Evolutionary conservation across 2,888 invertebrate genomes (phyloP).

Genomic region (Anthrax anthrax): DNA sequence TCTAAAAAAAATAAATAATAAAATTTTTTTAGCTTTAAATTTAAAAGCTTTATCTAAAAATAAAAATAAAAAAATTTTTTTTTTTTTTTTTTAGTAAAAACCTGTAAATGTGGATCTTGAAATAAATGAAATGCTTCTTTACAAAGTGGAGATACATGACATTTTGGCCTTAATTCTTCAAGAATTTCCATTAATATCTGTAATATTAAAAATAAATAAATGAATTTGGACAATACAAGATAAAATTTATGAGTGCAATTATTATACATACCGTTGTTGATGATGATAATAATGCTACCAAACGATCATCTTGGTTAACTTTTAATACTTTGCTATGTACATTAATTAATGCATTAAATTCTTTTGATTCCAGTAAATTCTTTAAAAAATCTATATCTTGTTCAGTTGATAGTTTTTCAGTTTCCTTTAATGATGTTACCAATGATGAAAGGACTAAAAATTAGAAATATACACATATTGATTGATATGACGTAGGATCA

Average conservation of each 20-base stretch:
- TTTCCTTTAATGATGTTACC: constrained; percentile 68
- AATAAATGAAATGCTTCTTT: constrained; percentile 66
- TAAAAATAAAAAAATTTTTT: too few relatives aligned
- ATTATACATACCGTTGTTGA: constrained; percentile 54
- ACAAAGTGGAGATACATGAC: constrained; percentile 54
- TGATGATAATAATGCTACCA: constrained; percentile 71
- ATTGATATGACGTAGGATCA: too few relatives aligned
- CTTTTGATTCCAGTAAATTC: constrained; percentile 70
- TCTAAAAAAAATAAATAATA: too few relatives aligned
- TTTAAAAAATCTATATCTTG: constrained; percentile 78
- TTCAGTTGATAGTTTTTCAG: constrained; percentile 57
- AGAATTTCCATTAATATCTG: constrained; percentile 66
- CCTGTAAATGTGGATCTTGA: constrained; percentile 79
- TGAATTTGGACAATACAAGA: too few relatives aligned
- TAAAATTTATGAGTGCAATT: too few relatives aligned
- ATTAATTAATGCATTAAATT: constrained; percentile 78
- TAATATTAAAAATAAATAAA: constrained; percentile 6
- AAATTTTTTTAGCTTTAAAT: too few relatives aligned
- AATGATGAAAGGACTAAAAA: constrained; percentile 71
- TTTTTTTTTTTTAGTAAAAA: too few relatives aligned
- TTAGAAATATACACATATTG: too few relatives aligned
- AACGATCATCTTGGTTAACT: constrained; percentile 70
- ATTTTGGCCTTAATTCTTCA: constrained; percentile 55
- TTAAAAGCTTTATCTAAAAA: too few relatives aligned
- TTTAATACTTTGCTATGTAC: constrained; percentile 80